Base-by-base conservation (phyloP, 2,113 vertebrate genomes). In the Synchiropus splendidus region DNA sequence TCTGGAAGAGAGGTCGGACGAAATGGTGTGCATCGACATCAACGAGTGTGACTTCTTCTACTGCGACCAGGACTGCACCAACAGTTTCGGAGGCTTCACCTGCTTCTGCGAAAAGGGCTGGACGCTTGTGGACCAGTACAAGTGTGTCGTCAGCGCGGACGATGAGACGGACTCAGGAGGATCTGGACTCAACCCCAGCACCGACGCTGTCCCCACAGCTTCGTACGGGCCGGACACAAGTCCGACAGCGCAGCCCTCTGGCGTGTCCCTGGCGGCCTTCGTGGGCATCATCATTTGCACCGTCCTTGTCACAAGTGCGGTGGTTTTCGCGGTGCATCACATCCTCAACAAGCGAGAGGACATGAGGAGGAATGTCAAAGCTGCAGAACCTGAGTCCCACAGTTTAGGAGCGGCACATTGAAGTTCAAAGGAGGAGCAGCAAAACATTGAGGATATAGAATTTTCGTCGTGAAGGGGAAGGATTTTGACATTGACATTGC, bases 201-300 rank as follows among this genome's bases (percentile, higher is more conserved):
- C 9, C 14, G 8, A 41, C 55, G n/a, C 30, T 12, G 0, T 13
- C 8, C 0, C 17, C 70, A 1, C 11, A 31, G 10, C n/a, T n/a
- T n/a, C n/a, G n/a, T n/a, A n/a, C 2, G 14, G 14, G 15, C 48
- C 6, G 1, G 0, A 18, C 0, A 54, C 77, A 0, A 16, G 6
- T 0, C 61, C 75, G 0, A 64, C 65, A 13, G 11, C n/a, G 15
- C 31, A 5, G 0, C 67, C 74, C 1, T 59, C 62, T 0, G 33
- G 0, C 1, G 38, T 86, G 15, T 41, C 75, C 1, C 27, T 13
- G 1, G 75, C 73, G 3, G 68, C 16, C 1, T 54, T 85, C 0
- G 66, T 63, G 6, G 82, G 42, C 16, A 82, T 86, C 1, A 79
- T 79, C 10, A 12, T 82, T 39, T 69, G 66, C 39, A 52, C 54